phyloP scores from a whole-genome alignment of 2,113 vertebrate genomes.

The Gavia stellata region DNA sequence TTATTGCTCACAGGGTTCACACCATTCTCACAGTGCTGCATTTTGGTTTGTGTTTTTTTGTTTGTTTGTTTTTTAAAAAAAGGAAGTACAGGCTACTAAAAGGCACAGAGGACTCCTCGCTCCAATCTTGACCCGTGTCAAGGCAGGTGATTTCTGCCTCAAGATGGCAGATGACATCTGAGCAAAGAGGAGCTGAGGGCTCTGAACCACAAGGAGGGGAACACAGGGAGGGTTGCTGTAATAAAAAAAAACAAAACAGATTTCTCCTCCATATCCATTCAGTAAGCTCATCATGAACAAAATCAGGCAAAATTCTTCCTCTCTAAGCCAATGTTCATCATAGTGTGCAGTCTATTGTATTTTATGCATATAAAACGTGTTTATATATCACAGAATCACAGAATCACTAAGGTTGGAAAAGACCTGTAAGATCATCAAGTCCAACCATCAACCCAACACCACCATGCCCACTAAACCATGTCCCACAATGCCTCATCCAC shows the following conservation, averaged over 20 bases:
- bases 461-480: no score
- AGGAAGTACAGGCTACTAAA: background rate
- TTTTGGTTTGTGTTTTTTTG: background rate
- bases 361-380: background rate
- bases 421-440: no score
- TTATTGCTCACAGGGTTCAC: slow-evolving; percentile 41
- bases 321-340: background rate
- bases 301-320: background rate
- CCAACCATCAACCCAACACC: no score
- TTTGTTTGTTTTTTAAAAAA: background rate
- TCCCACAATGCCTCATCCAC: no score
- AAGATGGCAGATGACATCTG: background rate
- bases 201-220: background rate
- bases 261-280: background rate
- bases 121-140: background rate
- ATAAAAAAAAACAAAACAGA: background rate
- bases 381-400: no score
- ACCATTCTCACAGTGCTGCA: background rate
- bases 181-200: background rate
- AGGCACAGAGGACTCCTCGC: background rate
- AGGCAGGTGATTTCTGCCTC: background rate
- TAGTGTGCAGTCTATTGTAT: background rate
- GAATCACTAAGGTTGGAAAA: no score
- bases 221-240: background rate
- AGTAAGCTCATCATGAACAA: background rate